Percentiles rank a stretch among this genome's conserved stretches.
Conservation (phyloP, 2,113 vertebrate genomes). For the Nycticorax nycticorax region DNA sequence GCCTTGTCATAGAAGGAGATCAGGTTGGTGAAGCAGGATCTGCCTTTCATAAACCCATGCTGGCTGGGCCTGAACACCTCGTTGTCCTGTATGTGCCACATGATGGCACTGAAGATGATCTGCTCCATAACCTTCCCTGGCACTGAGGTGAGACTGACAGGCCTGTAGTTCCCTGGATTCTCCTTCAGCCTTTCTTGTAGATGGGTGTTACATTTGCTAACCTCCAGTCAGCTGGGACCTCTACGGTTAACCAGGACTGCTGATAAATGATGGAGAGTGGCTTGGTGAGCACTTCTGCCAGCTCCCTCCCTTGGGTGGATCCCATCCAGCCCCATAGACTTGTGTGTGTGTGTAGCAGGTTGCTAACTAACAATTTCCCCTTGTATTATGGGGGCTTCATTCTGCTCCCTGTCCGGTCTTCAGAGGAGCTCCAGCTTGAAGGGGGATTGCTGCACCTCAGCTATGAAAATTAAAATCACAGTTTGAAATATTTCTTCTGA, state of each 20-base stretch:
- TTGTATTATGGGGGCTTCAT: not conserved
- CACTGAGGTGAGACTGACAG: not conserved
- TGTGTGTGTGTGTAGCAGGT: not conserved
- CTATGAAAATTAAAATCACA: not conserved
- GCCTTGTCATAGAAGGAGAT: too few relatives aligned
- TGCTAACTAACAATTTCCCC: not conserved
- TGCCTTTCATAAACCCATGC: not conserved
- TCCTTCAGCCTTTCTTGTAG: not conserved
- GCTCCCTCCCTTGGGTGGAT: not conserved
- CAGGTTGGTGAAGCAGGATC: too few relatives aligned
- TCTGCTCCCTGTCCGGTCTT: not conserved
- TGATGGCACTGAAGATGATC: not conserved
- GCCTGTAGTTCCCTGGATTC: not conserved
- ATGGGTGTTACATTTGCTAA: not conserved
- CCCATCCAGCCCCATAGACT: accelerated
- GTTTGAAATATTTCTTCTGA: not conserved
- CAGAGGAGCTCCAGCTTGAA: not conserved
- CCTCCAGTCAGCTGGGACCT: not conserved
- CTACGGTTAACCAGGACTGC: not conserved
- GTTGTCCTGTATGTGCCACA: too few relatives aligned
- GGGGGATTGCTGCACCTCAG: not conserved
- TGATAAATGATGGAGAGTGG: not conserved
- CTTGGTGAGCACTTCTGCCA: not conserved
- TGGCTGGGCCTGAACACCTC: not conserved
- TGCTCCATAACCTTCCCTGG: not conserved